Conservation (phyloP, 2,888 invertebrate genomes). For the Plagodis dolabraria region DNA sequence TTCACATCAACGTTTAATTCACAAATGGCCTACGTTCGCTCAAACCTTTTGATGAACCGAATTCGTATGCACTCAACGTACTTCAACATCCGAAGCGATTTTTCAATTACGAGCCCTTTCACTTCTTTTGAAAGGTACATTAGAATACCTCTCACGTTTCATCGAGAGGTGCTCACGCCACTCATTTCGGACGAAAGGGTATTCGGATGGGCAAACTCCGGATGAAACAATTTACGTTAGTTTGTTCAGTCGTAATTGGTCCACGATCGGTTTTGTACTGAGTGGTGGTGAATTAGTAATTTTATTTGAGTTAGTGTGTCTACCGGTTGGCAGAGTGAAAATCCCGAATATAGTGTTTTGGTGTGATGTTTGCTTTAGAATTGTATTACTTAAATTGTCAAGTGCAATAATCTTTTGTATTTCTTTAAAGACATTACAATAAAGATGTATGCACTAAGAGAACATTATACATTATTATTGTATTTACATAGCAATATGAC, state of each 20-base stretch:
- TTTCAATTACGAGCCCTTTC: constrained; percentile 41
- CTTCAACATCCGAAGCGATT: constrained; percentile 35
- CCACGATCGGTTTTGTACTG: constrained; percentile 33
- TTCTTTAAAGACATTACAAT: too few species aligned
- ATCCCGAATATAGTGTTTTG: neutral
- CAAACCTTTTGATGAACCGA: constrained; percentile 15
- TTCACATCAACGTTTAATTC: constrained; percentile 2
- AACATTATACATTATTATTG: too few species aligned
- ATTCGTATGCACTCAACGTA: constrained; percentile 35
- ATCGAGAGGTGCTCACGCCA: constrained; percentile 33
- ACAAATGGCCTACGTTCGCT: neutral
- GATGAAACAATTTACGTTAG: constrained; percentile 43
- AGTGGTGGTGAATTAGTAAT: constrained; percentile 21
- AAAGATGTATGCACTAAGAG: too few species aligned
- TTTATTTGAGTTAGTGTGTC: constrained; percentile 17
- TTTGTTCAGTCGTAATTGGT: constrained; percentile 42
- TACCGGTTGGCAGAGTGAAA: constrained; percentile 1
- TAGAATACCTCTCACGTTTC: constrained; percentile 37
- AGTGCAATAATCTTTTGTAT: too few species aligned
- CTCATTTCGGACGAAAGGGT: constrained; percentile 38
- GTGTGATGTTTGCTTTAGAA: too few species aligned
- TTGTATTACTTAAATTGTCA: too few species aligned
- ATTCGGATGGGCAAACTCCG: constrained; percentile 17
- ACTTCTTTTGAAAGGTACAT: constrained; percentile 31
- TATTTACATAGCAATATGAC: too few species aligned